Percentiles rank a stretch among this genome's conserved stretches.
Conservation (phyloP, 2,888 invertebrate genomes). For the Drosophila prostipennis region DNA sequence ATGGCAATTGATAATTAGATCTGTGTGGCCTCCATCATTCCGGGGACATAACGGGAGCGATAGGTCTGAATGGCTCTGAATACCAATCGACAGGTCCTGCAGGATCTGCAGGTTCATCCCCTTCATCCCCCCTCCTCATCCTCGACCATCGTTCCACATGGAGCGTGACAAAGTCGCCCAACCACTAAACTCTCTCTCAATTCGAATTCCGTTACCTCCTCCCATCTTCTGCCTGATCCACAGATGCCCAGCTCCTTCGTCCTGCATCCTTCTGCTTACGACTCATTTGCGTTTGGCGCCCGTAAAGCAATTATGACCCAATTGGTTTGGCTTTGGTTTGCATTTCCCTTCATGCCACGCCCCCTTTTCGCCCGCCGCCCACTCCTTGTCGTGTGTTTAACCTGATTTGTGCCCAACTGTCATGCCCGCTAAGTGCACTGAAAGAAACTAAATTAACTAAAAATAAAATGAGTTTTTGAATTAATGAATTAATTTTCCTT, state of each 20-base stretch:
- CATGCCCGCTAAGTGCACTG: constrained; percentile 30
- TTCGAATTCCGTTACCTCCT: neutral
- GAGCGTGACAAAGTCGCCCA: constrained; percentile 30
- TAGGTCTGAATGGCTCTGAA: constrained; percentile 17
- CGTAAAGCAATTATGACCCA: constrained; percentile 78
- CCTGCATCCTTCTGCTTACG: constrained; percentile 48
- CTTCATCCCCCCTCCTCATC: neutral
- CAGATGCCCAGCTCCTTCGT: constrained; percentile 12
- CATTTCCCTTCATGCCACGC: constrained; percentile 28
- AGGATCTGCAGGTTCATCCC: neutral
- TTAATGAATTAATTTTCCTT: too few species aligned
- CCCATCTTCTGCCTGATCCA: constrained; percentile 24
- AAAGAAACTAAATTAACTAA: neutral
- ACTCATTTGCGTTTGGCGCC: constrained; percentile 72
- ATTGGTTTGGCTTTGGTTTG: constrained; percentile 73
- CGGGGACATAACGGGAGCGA: neutral
- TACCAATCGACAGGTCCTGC: constrained; percentile 31
- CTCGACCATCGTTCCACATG: constrained; percentile 10
- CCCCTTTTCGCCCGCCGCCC: neutral
- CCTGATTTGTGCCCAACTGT: constrained; percentile 64
- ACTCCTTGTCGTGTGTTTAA: constrained; percentile 62
- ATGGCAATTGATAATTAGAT: constrained; percentile 37
- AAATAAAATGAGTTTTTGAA: too few species aligned
- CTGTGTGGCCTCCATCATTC: constrained; percentile 14
- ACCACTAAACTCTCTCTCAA: neutral